These are phyloP conservation scores for Ceratotherium simum DNA, from an alignment of 2,113 vertebrate genomes.

Conservation along the genomic window DNA sequence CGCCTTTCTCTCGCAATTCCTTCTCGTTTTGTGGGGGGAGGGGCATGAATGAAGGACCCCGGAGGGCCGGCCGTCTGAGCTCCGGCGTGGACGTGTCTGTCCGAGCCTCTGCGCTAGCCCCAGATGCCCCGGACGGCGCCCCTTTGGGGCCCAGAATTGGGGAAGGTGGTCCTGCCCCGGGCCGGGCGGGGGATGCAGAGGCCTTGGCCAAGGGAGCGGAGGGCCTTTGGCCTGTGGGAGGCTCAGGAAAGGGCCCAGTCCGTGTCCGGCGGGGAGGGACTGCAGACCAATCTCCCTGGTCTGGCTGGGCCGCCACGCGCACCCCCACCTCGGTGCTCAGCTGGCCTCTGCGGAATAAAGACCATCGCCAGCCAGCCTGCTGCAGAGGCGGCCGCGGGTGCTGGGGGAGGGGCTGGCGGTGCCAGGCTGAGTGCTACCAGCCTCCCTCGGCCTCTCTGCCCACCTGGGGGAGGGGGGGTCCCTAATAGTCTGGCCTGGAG, in stretches of 20 bases:
- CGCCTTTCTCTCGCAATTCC: background rate
- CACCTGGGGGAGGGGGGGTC: background rate
- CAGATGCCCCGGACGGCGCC: background rate
- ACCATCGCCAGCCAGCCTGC: background rate
- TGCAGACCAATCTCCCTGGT: background rate
- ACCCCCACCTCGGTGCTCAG: slow-evolving; percentile 3
- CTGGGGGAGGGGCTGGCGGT: slow-evolving; percentile 74
- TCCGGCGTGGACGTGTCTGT: background rate
- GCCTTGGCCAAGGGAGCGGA: background rate
- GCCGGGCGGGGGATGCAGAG: background rate
- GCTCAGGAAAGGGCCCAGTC: background rate
- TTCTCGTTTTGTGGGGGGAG: background rate
- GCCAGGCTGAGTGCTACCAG: slow-evolving; percentile 26
- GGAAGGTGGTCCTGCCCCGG: background rate
- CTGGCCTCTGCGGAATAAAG: slow-evolving; percentile 60
- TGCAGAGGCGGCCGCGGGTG: slow-evolving; percentile 1
- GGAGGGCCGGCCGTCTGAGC: background rate
- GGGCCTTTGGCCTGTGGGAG: background rate
- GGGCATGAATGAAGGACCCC: background rate
- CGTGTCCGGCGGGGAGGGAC: background rate
- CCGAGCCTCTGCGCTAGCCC: background rate
- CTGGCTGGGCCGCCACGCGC: background rate
- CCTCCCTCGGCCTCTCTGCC: background rate
- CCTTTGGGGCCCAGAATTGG: background rate
- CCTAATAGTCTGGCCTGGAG: background rate